Evolutionary conservation across 2,797 vertebrate species (phyloP).

Genomic region (Lithobates pipiens): DNA sequence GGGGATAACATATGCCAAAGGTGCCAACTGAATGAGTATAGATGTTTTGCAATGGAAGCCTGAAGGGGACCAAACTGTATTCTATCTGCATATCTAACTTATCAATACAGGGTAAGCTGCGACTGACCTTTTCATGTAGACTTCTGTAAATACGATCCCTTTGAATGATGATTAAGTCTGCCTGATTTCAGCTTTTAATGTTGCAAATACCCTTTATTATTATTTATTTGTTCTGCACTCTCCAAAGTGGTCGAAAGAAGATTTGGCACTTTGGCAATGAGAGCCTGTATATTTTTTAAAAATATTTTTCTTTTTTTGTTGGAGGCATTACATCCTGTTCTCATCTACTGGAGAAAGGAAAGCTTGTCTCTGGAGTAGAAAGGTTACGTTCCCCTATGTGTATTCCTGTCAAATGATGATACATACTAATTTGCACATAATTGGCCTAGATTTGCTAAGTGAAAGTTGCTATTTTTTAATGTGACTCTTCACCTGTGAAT

Average conservation of each 20-base stretch:
- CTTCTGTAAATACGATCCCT: slow-evolving; percentile 84
- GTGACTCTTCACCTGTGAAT: slow-evolving; percentile 23
- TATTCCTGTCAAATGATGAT: slow-evolving; percentile 33
- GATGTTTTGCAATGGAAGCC: slow-evolving; percentile 51
- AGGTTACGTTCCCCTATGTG: slow-evolving; percentile 24
- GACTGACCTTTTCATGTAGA: slow-evolving; percentile 73
- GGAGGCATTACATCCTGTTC: slow-evolving; percentile 36
- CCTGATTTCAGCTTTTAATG: slow-evolving; percentile 87
- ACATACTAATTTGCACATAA: slow-evolving; percentile 50
- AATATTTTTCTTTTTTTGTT: not conserved
- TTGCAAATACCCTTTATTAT: slow-evolving; percentile 75
- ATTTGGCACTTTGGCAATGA: slow-evolving; percentile 30
- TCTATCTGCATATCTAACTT: slow-evolving; percentile 61
- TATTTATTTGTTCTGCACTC: slow-evolving; percentile 43
- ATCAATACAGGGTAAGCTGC: slow-evolving; percentile 61
- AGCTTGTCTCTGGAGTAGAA: slow-evolving; percentile 30
- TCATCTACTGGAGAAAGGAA: slow-evolving; percentile 20
- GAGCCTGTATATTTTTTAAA: slow-evolving; percentile 1
- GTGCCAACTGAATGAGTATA: slow-evolving; percentile 57
- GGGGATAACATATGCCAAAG: slow-evolving; percentile 54
- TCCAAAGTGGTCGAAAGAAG: slow-evolving; percentile 42
- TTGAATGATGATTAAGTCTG: slow-evolving; percentile 88
- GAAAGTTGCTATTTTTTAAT: slow-evolving; percentile 26
- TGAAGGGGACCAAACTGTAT: slow-evolving; percentile 58
- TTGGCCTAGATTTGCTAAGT: slow-evolving; percentile 38